phyloP scores from a whole-genome alignment of 2,113 vertebrate genomes.

The Pedionomus torquatus region DNA sequence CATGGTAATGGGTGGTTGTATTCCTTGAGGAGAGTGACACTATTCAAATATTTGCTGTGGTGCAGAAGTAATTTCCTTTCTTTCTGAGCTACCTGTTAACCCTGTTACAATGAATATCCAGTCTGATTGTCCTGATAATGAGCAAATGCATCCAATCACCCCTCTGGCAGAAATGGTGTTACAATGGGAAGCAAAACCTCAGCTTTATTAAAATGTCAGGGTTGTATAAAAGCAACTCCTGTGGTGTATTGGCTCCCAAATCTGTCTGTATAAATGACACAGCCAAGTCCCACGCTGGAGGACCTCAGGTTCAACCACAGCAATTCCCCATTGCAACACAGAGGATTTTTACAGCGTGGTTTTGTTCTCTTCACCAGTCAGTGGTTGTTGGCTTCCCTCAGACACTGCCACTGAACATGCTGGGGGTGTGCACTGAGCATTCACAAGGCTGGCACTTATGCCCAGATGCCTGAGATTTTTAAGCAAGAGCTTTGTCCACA shows the following conservation, averaged over 20 bases:
- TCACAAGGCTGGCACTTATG: rapidly evolving
- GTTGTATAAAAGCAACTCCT: not conserved
- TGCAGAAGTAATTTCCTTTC: constrained; percentile 50
- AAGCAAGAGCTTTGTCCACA: not conserved
- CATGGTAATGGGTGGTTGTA: not conserved
- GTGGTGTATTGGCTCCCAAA: not conserved
- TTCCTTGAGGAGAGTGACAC: not conserved
- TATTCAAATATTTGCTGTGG: constrained; percentile 30
- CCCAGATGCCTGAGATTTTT: not conserved
- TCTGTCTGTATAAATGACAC: not conserved
- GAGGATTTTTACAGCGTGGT: not conserved
- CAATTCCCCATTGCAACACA: not conserved
- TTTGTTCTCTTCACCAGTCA: not conserved
- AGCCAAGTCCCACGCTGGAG: rapidly evolving
- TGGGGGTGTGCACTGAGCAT: rapidly evolving
- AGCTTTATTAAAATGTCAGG: not conserved
- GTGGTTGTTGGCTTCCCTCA: not conserved
- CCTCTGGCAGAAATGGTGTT: not conserved
- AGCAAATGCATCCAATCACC: not conserved
- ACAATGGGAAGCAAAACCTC: not conserved
- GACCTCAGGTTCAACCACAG: not conserved
- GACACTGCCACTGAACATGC: not conserved
- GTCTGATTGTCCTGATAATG: constrained; percentile 37
- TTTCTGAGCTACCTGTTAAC: constrained; percentile 34
- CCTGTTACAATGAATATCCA: constrained; percentile 28